Conservation (phyloP, 1,140 invertebrate genomes). For the Oreohelix idahoensis region DNA sequence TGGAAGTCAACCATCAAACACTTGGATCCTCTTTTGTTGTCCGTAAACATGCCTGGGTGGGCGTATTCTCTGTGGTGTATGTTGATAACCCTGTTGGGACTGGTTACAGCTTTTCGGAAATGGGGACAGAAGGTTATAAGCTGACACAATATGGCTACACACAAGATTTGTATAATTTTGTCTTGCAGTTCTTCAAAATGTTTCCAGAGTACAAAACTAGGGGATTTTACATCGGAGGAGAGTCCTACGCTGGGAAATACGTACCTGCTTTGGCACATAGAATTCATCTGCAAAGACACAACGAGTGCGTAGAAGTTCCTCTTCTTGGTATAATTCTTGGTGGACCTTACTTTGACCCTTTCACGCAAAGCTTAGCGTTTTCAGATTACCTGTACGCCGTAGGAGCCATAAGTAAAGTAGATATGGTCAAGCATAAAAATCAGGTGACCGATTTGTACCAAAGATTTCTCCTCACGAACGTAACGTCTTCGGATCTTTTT, state of each 20-base stretch:
- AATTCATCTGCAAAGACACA: conserved; percentile 78
- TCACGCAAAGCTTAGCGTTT: not conserved
- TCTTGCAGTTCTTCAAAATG: conserved; percentile 72
- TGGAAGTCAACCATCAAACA: not conserved
- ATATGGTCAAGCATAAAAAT: not conserved
- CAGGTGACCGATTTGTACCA: not conserved
- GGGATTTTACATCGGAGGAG: conserved; percentile 72
- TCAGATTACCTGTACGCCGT: conserved; percentile 5
- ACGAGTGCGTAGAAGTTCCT: conserved; percentile 54
- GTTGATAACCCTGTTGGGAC: conserved; percentile 87
- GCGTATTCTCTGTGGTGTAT: conserved; percentile 84
- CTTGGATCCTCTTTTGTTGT: conserved; percentile 46
- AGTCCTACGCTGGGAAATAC: conserved; percentile 77
- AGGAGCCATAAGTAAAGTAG: not conserved
- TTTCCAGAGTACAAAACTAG: conserved; percentile 66
- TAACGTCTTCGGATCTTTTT: not conserved
- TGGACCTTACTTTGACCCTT: conserved; percentile 20
- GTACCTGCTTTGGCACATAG: conserved; percentile 83
- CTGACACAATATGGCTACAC: conserved; percentile 71
- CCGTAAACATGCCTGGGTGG: conserved; percentile 79
- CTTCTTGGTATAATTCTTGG: conserved; percentile 11
- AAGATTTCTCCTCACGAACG: not conserved
- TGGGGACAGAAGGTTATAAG: conserved; percentile 62
- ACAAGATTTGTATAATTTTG: conserved; percentile 62
- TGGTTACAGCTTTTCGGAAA: conserved; percentile 68